Base-by-base conservation (phyloP, 2,888 invertebrate genomes). In the Chorisops tibialis region DNA sequence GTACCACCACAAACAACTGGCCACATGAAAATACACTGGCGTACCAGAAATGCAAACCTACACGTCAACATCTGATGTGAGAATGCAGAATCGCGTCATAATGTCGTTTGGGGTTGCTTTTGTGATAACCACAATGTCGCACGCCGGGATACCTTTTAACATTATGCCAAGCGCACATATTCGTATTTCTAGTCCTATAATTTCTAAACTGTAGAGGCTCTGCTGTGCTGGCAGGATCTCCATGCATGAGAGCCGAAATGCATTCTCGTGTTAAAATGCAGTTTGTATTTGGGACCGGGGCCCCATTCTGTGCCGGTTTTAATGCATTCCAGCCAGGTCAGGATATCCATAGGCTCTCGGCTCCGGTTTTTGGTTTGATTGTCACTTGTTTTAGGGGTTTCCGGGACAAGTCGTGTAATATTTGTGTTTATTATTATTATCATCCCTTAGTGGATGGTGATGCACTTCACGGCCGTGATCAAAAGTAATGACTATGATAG, bases 311-410 rank as follows among this genome's bases (percentile, higher is more conserved):
- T 14, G 48, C 47, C 47, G 56, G 43, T 56, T 56, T 43, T 21
- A 59, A 48, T 59, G 48, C 19, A 16, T 19, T 18, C 22, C 47
- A 11, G 39, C 48, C 50, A 21, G 43, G 54, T 48, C 49, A 60
- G 62, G 58, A 62, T 58, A 56, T 50, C 24, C 59, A 63, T 63
- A 58, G 59, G 61, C 61, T 61, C 52, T 35, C 49, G 63, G 60
- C 65, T 63, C 49, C 48, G 63, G 61, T 64, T 62, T 64, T 65
- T 59, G 61, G 75, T 65, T 58, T 66, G 64, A 63, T 67, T 68
- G 68, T 67, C 68, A 68, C 66, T 68, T 68, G 67, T 67, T 68
- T 66, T 61, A 54, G 63, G 64, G 66, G 66, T 68, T 68, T 68
- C 68, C 62, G 63, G 63, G 52, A 63, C 63, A 59, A 59, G 62